Evolutionary conservation across 2,888 invertebrate genomes (phyloP), one percentile per base, ranked within the genome.

Genomic region (Tetragonisca angustula): DNA sequence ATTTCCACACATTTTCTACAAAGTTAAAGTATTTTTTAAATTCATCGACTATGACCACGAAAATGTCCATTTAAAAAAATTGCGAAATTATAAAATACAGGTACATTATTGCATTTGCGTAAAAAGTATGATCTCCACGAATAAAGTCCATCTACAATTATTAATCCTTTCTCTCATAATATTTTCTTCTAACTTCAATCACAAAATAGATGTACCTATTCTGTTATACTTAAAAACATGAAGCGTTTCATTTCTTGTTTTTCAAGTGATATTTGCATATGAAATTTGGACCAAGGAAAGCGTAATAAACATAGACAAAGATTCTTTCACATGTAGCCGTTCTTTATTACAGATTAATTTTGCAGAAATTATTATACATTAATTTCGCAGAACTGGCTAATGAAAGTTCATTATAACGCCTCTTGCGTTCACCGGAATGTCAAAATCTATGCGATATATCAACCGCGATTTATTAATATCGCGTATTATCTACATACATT

Each of bases 301-400:
- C 24, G 21, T 6, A 73, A 32, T 73, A 49, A 49, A 43, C 6
- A 27, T 13, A 15, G 24, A 4, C 9, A 24, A 36, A 27, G 49
- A 24, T 59, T 19, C 2, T 50, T 62, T 50, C 11, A 49, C 4
- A 32, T 4, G 4, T 32, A 32, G 19, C 11, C 6, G 4, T 2
- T n/a, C n/a, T 70, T 70, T 70, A 70, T 70, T 70, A 56, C 56
- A 4, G 32, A 32, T 32, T 32, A 32, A 32, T 32, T 4, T 32
- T 32, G 32, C 32, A 32, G 32, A 32, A 32, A 32, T 32, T 32
- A 32, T 32, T 32, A 56, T 56, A 56, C 56, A n/a, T 56, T 13
- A n/a, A 56, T 56, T 4, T 13, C 56, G 19, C n/a, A 56, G 13
- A 13, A 13, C 4, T 56, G 4, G 11, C 56, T n/a, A 56, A 56